Evolutionary conservation across 2,113 vertebrate genomes (phyloP), one percentile per base, ranked within the genome.

Genomic region (Callaeas wilsoni): DNA sequence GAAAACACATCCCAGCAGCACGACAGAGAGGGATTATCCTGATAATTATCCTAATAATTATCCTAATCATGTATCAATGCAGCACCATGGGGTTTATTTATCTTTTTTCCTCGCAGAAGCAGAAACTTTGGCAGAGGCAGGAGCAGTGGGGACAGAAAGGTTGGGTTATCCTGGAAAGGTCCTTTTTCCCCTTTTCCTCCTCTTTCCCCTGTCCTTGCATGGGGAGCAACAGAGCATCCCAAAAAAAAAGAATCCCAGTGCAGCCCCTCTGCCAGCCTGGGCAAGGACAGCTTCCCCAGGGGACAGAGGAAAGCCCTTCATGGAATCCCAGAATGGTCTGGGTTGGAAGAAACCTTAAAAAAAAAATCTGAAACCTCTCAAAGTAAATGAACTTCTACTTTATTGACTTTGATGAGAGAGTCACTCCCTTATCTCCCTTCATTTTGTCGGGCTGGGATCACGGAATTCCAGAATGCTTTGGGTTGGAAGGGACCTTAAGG

Each of bases 201-300:
- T 16, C 16, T 27, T 15, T 20, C 3, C 11, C 3, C 1, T 2
- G 1, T 55, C 13, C n/a, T 79, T n/a, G 8, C 1, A 1, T 1
- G 4, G 15, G 41, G 35, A 77, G 15, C 9, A 62, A 16, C 21
- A 44, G n/a, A 77, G 4, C 12, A 74, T 0, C 1, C 25, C 15
- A 2, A 53, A 81, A 80, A 52, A 41, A 53, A 81, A 80, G 47
- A 41, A 85, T 35, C 27, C 39, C 27, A 2, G 0, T 33, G 46
- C 46, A 49, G 13, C 21, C 6, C 9, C 50, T 50, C 32, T 64
- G 55, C 25, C 64, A 78, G n/a, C 7, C 64, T 30, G 55, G 55
- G 8, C n/a, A 63, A 81, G 25, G n/a, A 44, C 21, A 3, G 5
- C 49, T 64, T 82, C 49, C 35, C 16, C 41, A 46, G 11, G 0